phyloP scores from a whole-genome alignment of 2,888 invertebrate species.

The Plusia festucae region DNA sequence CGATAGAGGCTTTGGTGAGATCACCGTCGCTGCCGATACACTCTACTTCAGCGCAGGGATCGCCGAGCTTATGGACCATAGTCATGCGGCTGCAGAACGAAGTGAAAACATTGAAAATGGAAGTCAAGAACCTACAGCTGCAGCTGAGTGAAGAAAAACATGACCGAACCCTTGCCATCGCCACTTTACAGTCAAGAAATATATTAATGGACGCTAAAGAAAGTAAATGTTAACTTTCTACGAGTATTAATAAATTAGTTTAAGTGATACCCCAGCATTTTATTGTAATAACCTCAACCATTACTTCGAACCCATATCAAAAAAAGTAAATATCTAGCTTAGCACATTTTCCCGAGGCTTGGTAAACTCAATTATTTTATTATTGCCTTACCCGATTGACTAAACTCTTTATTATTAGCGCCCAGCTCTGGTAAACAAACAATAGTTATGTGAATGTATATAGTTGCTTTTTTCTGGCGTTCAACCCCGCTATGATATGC shows the following conservation, averaged over 20 bases:
- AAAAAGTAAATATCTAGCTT: background rate
- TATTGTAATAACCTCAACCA: background rate
- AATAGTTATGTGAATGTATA: background rate
- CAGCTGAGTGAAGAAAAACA: constrained; percentile 92
- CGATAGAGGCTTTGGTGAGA: constrained; percentile 83
- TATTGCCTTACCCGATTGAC: background rate
- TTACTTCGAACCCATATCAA: background rate
- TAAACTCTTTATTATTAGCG: background rate
- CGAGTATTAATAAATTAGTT: constrained; percentile 40
- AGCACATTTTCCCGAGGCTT: background rate
- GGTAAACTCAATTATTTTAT: background rate
- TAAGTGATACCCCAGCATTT: constrained; percentile 22
- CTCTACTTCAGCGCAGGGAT: constrained; percentile 73
- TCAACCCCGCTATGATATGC: background rate
- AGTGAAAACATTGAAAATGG: constrained; percentile 90
- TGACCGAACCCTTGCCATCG: constrained; percentile 84
- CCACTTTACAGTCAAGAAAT: constrained; percentile 80
- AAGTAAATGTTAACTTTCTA: constrained; percentile 80
- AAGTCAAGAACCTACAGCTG: constrained; percentile 89
- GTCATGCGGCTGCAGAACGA: constrained; percentile 94
- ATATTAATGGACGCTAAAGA: constrained; percentile 84
- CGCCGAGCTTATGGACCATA: constrained; percentile 93
- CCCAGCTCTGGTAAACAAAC: background rate
- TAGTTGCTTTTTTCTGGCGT: background rate
- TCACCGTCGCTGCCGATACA: constrained; percentile 86